A percentile compares a stretch with the other conserved stretches of the same genome.
Evolutionary conservation across 2,113 vertebrate genomes (phyloP).

Genomic region (Nanorana parkeri): DNA sequence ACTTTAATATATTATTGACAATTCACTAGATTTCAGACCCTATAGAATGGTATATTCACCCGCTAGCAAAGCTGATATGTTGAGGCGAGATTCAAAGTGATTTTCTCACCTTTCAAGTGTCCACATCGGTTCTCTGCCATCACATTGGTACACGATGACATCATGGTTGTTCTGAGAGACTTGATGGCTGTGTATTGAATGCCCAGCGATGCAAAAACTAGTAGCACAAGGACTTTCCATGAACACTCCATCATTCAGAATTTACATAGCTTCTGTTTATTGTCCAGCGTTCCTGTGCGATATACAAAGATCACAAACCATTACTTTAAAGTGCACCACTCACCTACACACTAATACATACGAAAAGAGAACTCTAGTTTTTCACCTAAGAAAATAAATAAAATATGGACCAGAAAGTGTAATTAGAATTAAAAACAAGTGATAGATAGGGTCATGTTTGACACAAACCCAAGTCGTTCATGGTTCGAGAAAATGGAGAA

Average conservation of each 20-base stretch:
- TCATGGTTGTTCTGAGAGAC: slow-evolving; percentile 72
- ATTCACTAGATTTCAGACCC: too few species aligned
- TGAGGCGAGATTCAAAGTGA: neutral
- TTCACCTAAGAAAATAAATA: too few species aligned
- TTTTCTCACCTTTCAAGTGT: slow-evolving; percentile 68
- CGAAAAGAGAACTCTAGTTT: too few species aligned
- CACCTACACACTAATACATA: too few species aligned
- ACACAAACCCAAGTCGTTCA: too few species aligned
- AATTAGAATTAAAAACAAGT: too few species aligned
- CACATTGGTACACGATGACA: slow-evolving; percentile 67
- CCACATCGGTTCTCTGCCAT: slow-evolving; percentile 64
- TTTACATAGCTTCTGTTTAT: slow-evolving; percentile 48
- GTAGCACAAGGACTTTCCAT: slow-evolving; percentile 79
- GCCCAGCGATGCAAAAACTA: slow-evolving; percentile 75
- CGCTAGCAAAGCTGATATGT: too few species aligned
- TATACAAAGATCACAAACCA: neutral
- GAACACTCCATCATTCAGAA: slow-evolving; percentile 76
- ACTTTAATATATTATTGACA: too few species aligned
- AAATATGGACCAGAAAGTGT: too few species aligned
- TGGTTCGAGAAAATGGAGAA: too few species aligned
- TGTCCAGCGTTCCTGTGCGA: slow-evolving; percentile 14
- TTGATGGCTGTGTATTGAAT: slow-evolving; percentile 80
- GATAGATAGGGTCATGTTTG: too few species aligned
- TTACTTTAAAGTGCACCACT: neutral
- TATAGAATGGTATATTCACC: too few species aligned